Evolutionary conservation across 30 jellyfish, hydroid and myxozoan species (phyloP), one percentile per base, ranked within the genome.

Genomic region (Turritopsis dohrnii): DNA sequence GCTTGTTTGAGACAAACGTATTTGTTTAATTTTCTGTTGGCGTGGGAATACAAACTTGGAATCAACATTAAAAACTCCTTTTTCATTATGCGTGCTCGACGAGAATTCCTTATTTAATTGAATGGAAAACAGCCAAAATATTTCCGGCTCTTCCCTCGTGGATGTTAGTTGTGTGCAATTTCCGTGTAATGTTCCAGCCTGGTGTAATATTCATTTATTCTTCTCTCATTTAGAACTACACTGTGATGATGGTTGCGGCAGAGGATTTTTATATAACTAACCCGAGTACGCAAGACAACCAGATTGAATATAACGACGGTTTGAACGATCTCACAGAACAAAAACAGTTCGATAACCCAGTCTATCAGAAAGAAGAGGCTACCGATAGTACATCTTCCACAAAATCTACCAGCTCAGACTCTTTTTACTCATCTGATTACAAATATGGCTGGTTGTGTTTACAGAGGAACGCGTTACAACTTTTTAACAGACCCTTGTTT

Each of bases 371-470:
- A 69, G 77, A 69, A 17, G 77, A 69, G 9, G 9, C 77, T 27
- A 19, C 1, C 77, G 77, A 69, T 27, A 69, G 22, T 16, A n/a
- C 77, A 21, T 23, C 30, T 23, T 69, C 77, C 17, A 27, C 77
- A 21, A 69, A 69, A 69, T 69, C 77, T 19, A 69, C 77, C 28
- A 69, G 77, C 30, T 69, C 77, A 9, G 77, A 69, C 30, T 69
- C 77, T 8, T 69, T 69, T 69, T 69, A 69, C 30, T n/a, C 28
- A 17, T n/a, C 77, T n/a, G 30, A 69, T 69, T 69, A 89, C 84
- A 84, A 80, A 84, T 89, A 89, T 82, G 97, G 97, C 79, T 90
- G 97, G 95, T 53, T 31, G 53, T 85, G 92, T 54, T 81, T 86
- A 16, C 69, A 80, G 71, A 30, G 69, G 60, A 86, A 74, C 53